Percentiles rank a stretch among this genome's conserved stretches.
These are phyloP conservation scores for Notarius quadriscutis DNA, from an alignment of 2,113 vertebrate genomes.

Conservation along the genomic window DNA sequence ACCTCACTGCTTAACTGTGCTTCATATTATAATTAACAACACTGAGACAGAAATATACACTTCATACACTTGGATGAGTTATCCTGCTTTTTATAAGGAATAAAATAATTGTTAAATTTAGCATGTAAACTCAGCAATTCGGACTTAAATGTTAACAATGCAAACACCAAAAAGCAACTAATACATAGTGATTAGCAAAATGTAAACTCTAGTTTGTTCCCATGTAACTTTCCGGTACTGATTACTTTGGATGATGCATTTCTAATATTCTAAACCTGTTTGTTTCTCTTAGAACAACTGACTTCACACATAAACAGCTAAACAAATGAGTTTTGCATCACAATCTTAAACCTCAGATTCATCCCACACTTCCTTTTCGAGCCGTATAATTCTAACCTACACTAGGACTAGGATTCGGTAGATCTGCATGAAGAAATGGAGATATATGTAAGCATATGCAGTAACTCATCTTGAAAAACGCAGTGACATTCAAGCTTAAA, in stretches of 20 bases:
- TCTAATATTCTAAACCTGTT: not conserved
- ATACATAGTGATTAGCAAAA: not conserved
- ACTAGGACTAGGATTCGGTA: not conserved
- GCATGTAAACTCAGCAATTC: not conserved
- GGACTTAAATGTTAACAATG: not conserved
- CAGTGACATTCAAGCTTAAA: no score
- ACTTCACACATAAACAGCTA: not conserved
- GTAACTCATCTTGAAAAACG: not conserved
- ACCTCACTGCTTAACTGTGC: constrained; percentile 15
- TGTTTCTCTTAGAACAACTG: not conserved
- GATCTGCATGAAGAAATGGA: not conserved
- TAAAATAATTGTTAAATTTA: not conserved
- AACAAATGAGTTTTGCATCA: not conserved
- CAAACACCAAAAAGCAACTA: not conserved
- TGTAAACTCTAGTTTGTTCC: not conserved
- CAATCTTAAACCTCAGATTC: not conserved
- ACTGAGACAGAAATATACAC: constrained; percentile 19
- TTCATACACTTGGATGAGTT: not conserved
- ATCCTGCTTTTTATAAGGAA: constrained; percentile 7
- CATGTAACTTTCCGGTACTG: not conserved
- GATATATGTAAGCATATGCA: not conserved
- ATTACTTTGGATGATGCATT: not conserved
- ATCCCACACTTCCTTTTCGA: not conserved
- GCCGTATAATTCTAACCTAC: not conserved
- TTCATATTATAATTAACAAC: constrained; percentile 17